Evolutionary conservation across 2,888 invertebrate species (phyloP).

Genomic region (Cephus runcator): DNA sequence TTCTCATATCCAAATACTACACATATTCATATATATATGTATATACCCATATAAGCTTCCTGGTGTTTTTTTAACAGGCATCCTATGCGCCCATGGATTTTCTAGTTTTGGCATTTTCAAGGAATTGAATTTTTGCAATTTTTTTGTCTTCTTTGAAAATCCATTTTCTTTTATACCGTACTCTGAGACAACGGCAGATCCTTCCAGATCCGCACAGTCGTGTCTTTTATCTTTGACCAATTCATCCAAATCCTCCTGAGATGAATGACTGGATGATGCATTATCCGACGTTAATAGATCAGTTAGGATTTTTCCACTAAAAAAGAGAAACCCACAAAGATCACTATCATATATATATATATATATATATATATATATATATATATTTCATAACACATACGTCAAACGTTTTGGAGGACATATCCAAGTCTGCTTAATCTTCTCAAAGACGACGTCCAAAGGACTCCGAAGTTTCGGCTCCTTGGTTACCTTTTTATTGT

Average conservation of each 20-base stretch:
- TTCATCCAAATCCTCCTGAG: constrained; percentile 1
- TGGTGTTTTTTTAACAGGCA: not conserved
- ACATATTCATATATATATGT: not conserved
- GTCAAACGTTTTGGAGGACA: constrained; percentile 23
- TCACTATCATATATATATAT: not conserved
- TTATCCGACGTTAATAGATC: not conserved
- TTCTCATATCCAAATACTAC: not conserved
- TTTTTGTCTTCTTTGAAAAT: not conserved
- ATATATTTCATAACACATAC: constrained; percentile 8
- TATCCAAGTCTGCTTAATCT: constrained; percentile 22
- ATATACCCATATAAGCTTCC: not conserved
- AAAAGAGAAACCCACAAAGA: not conserved
- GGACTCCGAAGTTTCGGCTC: constrained; percentile 10
- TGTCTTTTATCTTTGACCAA: not conserved
- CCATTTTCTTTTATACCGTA: not conserved
- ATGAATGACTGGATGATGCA: not conserved
- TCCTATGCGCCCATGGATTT: not conserved
- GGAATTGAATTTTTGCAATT: not conserved
- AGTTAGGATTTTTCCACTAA: not conserved
- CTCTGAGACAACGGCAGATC: not conserved
- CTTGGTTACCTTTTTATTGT: not conserved
- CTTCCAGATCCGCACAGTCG: not conserved
- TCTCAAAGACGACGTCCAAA: constrained; percentile 22
- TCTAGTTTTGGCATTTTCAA: not conserved
- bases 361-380: no score